A percentile compares a stretch with the other conserved stretches of the same genome.
phyloP scores from a whole-genome alignment of 2,113 vertebrate species.

The Neofelis nebulosa region DNA sequence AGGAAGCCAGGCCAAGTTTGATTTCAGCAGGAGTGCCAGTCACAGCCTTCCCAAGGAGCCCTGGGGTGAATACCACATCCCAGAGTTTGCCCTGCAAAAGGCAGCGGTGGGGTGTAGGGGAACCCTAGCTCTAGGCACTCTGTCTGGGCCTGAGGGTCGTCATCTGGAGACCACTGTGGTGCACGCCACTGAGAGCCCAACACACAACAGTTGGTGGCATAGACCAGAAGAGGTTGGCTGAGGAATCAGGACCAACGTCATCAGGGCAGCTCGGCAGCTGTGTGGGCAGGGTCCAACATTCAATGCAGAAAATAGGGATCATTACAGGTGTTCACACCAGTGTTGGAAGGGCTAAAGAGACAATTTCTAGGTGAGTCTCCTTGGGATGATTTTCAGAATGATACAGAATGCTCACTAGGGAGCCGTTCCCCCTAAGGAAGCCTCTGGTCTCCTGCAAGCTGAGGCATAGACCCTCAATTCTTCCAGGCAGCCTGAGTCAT shows the following conservation, averaged over 20 bases:
- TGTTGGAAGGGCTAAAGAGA: not conserved
- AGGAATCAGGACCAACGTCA: not conserved
- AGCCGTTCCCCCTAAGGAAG: not conserved
- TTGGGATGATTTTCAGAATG: not conserved
- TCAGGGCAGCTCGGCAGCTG: not conserved
- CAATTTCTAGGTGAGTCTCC: not conserved
- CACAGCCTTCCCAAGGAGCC: not conserved
- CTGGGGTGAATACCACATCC: not conserved
- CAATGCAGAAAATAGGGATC: not conserved
- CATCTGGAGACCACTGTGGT: not conserved
- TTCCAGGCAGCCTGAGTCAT: not conserved
- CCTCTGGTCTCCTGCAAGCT: not conserved
- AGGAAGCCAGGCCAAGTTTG: not conserved
- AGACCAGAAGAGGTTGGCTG: rapidly evolving
- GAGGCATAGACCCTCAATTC: not conserved
- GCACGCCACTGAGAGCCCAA: not conserved
- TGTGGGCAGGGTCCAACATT: not conserved
- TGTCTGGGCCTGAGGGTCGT: rapidly evolving
- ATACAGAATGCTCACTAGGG: not conserved
- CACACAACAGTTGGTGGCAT: not conserved
- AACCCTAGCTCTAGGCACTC: not conserved
- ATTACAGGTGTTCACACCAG: not conserved
- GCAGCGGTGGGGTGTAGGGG: no score
- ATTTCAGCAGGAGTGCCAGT: not conserved
- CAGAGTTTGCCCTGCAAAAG: not conserved